Percentiles rank a stretch among this genome's conserved stretches.
Conservation (phyloP, 2,888 invertebrate species). For the Stenurella melanura region DNA sequence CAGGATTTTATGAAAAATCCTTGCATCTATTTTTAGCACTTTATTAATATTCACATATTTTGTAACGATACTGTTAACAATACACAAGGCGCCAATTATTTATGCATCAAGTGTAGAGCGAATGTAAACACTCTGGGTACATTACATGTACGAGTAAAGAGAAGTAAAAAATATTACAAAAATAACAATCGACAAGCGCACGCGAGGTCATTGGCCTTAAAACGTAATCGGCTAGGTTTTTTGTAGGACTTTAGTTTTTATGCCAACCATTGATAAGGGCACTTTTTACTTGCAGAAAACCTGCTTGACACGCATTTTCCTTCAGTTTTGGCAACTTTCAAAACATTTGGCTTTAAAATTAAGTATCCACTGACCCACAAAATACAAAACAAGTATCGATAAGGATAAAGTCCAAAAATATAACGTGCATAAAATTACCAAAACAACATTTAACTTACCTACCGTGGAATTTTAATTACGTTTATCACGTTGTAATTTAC, state of each 20-base stretch:
- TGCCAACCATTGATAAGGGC: constrained; percentile 18
- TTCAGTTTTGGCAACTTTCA: constrained; percentile 44
- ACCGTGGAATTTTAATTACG: constrained; percentile 17
- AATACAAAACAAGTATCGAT: constrained; percentile 45
- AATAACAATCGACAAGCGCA: constrained; percentile 34
- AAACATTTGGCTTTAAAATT: constrained; percentile 46
- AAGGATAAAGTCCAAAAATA: constrained; percentile 34
- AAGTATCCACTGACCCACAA: constrained; percentile 50
- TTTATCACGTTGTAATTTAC: neutral
- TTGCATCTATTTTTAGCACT: neutral
- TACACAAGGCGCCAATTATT: constrained; percentile 14
- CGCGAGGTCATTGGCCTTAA: constrained; percentile 38
- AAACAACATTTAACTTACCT: constrained; percentile 16
- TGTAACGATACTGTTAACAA: constrained; percentile 13
- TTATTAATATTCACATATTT: constrained; percentile 25
- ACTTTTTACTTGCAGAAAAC: constrained; percentile 20
- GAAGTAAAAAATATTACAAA: constrained; percentile 31
- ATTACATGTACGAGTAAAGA: neutral
- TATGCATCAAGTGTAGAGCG: constrained; percentile 14
- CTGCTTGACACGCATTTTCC: constrained; percentile 38
- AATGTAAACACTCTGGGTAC: constrained; percentile 9
- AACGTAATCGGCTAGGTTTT: constrained; percentile 5
- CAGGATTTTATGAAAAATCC: neutral
- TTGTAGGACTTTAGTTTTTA: constrained; percentile 26
- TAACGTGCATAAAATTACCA: constrained; percentile 21